Percentiles rank a stretch among this genome's conserved stretches.
phyloP scores from a whole-genome alignment of 1,140 invertebrate species.

The Littorina saxatilis region DNA sequence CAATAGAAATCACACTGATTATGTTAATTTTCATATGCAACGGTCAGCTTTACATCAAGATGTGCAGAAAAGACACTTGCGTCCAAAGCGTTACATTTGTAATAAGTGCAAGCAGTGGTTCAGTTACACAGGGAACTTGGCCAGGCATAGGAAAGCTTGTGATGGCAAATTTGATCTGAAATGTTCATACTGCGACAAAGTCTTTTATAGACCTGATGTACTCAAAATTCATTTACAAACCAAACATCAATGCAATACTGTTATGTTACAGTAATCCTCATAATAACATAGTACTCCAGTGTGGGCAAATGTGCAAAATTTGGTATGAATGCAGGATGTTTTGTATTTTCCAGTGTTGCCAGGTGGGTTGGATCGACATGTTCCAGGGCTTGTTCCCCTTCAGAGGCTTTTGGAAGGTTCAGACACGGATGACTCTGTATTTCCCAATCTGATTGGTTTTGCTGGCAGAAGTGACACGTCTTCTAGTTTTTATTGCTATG shows the following conservation, averaged over 20 bases:
- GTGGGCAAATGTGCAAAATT: background rate
- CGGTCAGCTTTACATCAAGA: background rate
- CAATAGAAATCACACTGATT: background rate
- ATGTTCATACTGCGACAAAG: constrained; percentile 43
- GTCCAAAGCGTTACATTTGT: constrained; percentile 37
- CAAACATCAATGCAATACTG: too few species aligned
- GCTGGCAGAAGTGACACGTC: too few species aligned
- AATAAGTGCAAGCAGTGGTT: constrained; percentile 47
- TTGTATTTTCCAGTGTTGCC: constrained; percentile 17
- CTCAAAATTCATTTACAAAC: constrained; percentile 41
- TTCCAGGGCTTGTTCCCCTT: background rate
- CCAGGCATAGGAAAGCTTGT: constrained; percentile 44
- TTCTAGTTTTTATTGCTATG: too few species aligned
- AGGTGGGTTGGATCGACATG: constrained; percentile 1
- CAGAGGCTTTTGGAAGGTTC: background rate
- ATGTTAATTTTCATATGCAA: background rate
- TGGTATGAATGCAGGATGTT: background rate
- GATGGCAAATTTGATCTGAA: constrained; percentile 47
- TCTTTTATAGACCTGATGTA: constrained; percentile 45
- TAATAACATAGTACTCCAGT: too few species aligned
- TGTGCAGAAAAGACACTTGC: constrained; percentile 18
- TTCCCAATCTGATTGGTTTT: too few species aligned
- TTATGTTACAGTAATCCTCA: too few species aligned
- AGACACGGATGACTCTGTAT: background rate
- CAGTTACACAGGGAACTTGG: constrained; percentile 45